Evolutionary conservation across 2,888 invertebrate genomes (phyloP), one percentile per base, ranked within the genome.

Genomic region (Melipona bicolor): DNA sequence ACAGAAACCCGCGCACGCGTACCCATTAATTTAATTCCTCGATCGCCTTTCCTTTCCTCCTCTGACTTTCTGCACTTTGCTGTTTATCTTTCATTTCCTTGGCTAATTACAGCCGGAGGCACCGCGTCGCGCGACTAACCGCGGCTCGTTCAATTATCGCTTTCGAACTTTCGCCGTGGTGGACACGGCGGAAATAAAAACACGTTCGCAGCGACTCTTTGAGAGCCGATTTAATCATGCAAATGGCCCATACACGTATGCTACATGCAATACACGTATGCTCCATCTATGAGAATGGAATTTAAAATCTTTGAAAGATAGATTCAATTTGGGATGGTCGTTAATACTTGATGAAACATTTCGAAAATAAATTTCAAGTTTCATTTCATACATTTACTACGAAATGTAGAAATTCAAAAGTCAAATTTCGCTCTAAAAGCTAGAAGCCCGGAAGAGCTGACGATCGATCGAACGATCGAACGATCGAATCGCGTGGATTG

Each of bases 71-170:
- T 36, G 54, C 59, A n/a, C 49, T 49, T 17, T 19, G 36, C 54
- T 75, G 76, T 84, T 84, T 79, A 69, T 70, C 76, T 79, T 84
- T 71, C 84, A 62, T 84, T 79, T 62, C 50, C 59, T 71, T 49
- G 75, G 65, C 65, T 82, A 68, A 83, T 76, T 76, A 71, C 59
- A 76, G 83, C 65, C 61, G 52, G 65, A 49, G 19, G 67, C 62
- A 32, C 36, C 59, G 24, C 69, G 76, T 71, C 61, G 83, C 54
- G 21, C 49, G 76, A 83, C 76, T 61, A 76, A 82, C 27, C 54
- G 24, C 17, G 43, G 67, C 36, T 43, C 17, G 24, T 68, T 70
- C 70, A 80, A 81, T 80, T 80, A 80, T 59, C 64, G 73, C 56
- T 21, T 50, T 13, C 19, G 27, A 65, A 52, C 54, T 65, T 70